phyloP scores from a whole-genome alignment of 2,797 vertebrate genomes.

The Anabas testudineus region DNA sequence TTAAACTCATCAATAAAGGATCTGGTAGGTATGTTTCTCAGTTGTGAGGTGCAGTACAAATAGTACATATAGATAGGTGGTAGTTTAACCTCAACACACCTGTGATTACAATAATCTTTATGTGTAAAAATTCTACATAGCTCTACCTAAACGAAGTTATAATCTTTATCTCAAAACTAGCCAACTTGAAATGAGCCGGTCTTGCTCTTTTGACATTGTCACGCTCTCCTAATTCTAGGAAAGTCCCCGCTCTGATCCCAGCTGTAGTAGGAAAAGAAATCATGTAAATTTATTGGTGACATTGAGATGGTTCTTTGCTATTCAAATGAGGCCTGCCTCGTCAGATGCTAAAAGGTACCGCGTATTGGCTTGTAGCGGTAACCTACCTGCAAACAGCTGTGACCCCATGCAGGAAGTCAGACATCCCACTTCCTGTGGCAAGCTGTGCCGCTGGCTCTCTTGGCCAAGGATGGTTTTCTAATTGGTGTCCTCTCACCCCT shows the following conservation, averaged over 20 bases:
- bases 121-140: slow-evolving; percentile 29
- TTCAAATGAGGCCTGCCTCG: slow-evolving; percentile 86
- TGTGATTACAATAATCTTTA: not conserved
- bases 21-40: not conserved
- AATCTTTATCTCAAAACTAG: slow-evolving; percentile 63
- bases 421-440: slow-evolving; percentile 90
- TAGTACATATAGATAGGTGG: not conserved
- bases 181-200: slow-evolving; percentile 67
- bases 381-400: slow-evolving; percentile 90
- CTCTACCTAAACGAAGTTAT: slow-evolving; percentile 40
- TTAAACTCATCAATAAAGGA: not conserved
- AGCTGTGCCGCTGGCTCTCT: slow-evolving; percentile 92
- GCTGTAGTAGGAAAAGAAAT: slow-evolving; percentile 81
- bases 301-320: slow-evolving; percentile 88
- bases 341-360: slow-evolving; percentile 83
- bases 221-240: slow-evolving; percentile 80
- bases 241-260: slow-evolving; percentile 80
- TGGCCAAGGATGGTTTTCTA: slow-evolving; percentile 93
- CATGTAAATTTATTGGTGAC: slow-evolving; percentile 90
- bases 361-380: slow-evolving; percentile 82
- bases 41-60: not conserved
- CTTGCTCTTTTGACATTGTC: slow-evolving; percentile 80
- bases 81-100: slow-evolving; percentile 7
- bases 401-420: slow-evolving; percentile 92
- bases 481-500: slow-evolving; percentile 98